phyloP scores from a whole-genome alignment of 2,888 invertebrate species.

The Acronicta alni region DNA sequence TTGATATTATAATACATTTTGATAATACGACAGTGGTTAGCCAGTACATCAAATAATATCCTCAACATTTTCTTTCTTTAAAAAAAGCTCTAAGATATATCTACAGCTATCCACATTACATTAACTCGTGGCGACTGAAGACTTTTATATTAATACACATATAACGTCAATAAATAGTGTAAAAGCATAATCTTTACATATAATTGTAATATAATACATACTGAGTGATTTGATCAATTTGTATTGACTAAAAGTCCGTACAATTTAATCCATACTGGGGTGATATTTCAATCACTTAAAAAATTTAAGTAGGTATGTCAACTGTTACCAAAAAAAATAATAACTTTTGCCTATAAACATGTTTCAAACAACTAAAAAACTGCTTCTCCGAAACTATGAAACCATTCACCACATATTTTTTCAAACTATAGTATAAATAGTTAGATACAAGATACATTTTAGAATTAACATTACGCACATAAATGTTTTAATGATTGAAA shows the following conservation, averaged over 20 bases:
- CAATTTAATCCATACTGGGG: neutral
- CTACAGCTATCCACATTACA: constrained; percentile 42
- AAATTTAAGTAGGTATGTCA: neutral
- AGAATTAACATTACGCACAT: no score
- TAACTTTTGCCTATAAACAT: no score
- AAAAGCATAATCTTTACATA: constrained; percentile 65
- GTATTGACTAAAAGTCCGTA: constrained; percentile 8
- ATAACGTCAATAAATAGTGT: constrained; percentile 83
- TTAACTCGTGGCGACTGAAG: constrained; percentile 61
- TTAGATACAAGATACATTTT: no score
- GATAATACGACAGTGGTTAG: constrained; percentile 61
- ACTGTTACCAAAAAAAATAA: neutral
- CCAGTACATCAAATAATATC: constrained; percentile 60
- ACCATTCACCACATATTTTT: no score
- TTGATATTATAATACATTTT: constrained; percentile 71
- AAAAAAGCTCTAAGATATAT: constrained; percentile 66
- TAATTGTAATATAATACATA: constrained; percentile 61
- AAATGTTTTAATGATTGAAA: neutral
- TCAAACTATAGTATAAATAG: no score
- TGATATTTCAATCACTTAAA: neutral
- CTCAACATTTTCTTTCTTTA: constrained; percentile 65
- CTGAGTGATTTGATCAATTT: constrained; percentile 15
- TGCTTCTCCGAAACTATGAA: no score
- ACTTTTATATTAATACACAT: constrained; percentile 74
- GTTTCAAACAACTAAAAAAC: no score